Conservation (phyloP, 2,797 vertebrate species). For the Girardinus metallicus region DNA sequence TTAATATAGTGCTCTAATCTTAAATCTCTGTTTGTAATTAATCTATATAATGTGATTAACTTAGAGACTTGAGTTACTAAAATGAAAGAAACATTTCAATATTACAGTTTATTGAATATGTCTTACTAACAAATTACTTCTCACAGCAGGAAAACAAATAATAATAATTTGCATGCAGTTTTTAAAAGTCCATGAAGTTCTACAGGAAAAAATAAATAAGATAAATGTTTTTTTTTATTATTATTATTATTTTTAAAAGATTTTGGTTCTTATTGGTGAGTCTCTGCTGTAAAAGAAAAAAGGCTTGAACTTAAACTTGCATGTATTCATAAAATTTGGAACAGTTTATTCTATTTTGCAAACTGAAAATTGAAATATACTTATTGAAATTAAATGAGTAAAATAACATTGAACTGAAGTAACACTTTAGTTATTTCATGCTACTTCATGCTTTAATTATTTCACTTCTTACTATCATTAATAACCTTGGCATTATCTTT, state of each 20-base stretch:
- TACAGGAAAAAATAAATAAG: too few species aligned
- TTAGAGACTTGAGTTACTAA: neutral
- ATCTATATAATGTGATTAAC: neutral
- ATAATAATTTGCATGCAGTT: too few species aligned
- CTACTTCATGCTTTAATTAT: neutral
- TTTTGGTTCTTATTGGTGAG: neutral
- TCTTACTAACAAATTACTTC: neutral
- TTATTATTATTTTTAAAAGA: too few species aligned
- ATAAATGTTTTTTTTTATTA: too few species aligned
- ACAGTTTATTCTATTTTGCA: neutral
- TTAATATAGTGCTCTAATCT: neutral
- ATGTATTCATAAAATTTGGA: neutral
- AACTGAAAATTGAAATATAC: neutral
- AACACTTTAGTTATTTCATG: neutral
- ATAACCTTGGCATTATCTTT: conserved; percentile 45
- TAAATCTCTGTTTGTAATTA: neutral
- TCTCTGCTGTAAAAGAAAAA: neutral
- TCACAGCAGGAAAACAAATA: neutral
- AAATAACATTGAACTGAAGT: neutral
- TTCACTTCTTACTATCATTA: conserved; percentile 20
- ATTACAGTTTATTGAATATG: neutral
- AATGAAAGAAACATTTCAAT: neutral
- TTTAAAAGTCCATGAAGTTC: too few species aligned
- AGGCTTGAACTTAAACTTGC: neutral
- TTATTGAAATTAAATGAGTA: neutral